Base-by-base conservation (phyloP, 2,797 vertebrate species). In the Rhinophrynus dorsalis region DNA sequence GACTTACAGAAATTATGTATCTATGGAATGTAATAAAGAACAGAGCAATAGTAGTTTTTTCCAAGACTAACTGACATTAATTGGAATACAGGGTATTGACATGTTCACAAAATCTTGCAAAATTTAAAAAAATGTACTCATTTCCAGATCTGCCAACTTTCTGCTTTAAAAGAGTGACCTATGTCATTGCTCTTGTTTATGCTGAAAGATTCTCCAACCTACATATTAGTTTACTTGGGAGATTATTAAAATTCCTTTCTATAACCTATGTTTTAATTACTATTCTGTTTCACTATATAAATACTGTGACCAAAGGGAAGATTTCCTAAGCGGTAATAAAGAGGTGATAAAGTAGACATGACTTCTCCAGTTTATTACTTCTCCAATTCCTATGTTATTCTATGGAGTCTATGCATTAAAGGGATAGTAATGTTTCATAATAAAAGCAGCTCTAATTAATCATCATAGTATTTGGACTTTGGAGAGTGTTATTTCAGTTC, bases 171-270 rank as follows among this genome's bases (percentile, higher is more conserved):
- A 48, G 29, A 54, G 52, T 24, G 54, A 33, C 37, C 23, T 40
- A 48, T 42, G 33, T 26, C 62, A 52, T 38, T 35, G 26, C 27
- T 64, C 61, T 54, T 65, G 62, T 65, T 38, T 42, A 42, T 65
- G 62, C 48, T 44, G 62, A 52, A 65, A 42, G 27, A 10, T 65
- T 42, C 35, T 20, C 15, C 17, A 6, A 38, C 24, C 29, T 54
- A 35, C 62, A 54, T 54, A 52, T 40, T 54, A 52, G 52, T 52
- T 52, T n/a, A 15, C 17, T 6, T 30, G 18, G 13, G 12, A 65
- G 15, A 54, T 54, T 21, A 51, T 63, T 63, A 6, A 35, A 61
- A 61, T 61, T 48, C 58, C 12, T 13, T 11, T 2, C 42, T 42
- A 35, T 30, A 13, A 30, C 42, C 42, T 45, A 33, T 48, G 45